phyloP scores from a whole-genome alignment of 1,140 invertebrate genomes.

The Magallana gigas region DNA sequence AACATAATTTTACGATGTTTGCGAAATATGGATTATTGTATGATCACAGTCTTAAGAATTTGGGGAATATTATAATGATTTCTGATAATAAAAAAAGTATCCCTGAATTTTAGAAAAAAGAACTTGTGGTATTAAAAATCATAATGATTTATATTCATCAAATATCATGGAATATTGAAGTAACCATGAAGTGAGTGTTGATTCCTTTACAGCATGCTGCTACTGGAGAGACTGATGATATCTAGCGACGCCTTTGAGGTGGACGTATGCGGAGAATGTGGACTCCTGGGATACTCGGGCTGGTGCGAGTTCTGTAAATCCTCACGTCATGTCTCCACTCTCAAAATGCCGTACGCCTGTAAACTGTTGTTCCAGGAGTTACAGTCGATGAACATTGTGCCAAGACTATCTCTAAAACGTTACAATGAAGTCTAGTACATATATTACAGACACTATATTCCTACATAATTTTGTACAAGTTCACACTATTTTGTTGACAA shows the following conservation, averaged over 20 bases:
- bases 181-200: background rate
- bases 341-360: constrained; percentile 99
- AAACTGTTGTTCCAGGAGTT: constrained; percentile 99
- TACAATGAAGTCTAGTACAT: constrained; percentile 75
- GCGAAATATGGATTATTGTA: too few relatives aligned
- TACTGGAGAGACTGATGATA: constrained; percentile 97
- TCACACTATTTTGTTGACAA: too few relatives aligned
- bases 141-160: too few relatives aligned
- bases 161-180: too few relatives aligned
- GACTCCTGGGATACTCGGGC: constrained; percentile 94
- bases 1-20: too few relatives aligned
- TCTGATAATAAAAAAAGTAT: too few relatives aligned
- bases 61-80: too few relatives aligned
- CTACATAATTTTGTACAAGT: too few relatives aligned
- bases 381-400: constrained; percentile 98
- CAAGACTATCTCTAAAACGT: constrained; percentile 84
- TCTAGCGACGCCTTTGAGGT: constrained; percentile 98
- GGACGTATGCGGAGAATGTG: constrained; percentile 97
- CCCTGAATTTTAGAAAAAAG: too few relatives aligned
- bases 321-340: constrained; percentile 92
- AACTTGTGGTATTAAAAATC: too few relatives aligned
- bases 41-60: too few relatives aligned
- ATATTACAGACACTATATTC: too few relatives aligned
- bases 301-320: constrained; percentile 97
- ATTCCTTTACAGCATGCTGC: constrained; percentile 88